phyloP scores from a whole-genome alignment of 2,888 invertebrate species.

The Pristionchus japonicus region DNA sequence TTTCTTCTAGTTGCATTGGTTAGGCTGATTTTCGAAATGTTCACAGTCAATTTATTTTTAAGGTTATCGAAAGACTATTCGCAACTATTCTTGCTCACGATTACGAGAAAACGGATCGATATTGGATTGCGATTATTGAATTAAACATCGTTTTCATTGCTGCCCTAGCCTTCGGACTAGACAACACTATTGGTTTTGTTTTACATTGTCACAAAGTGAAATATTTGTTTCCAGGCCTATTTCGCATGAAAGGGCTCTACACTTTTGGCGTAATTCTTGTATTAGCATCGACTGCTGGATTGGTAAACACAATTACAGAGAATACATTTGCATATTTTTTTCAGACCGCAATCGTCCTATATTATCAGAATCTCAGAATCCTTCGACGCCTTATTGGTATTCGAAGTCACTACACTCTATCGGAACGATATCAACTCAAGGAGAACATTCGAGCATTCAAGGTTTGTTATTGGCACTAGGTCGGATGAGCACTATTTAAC shows the following conservation, averaged over 20 bases:
- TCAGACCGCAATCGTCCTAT: background rate
- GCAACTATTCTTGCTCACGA: background rate
- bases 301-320: background rate
- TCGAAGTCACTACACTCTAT: background rate
- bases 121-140: background rate
- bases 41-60: background rate
- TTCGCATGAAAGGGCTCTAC: background rate
- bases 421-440: background rate
- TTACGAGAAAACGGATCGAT: background rate
- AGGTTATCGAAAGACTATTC: background rate
- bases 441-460: constrained; percentile 9
- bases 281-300: background rate
- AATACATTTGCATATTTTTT: no score
- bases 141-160: background rate
- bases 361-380: background rate
- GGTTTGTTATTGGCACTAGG: no score
- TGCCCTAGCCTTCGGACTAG: background rate
- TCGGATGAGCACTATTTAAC: no score
- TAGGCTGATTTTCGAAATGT: background rate
- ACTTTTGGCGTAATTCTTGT: background rate
- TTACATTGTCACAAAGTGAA: background rate
- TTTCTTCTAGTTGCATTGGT: background rate
- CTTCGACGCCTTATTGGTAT: background rate
- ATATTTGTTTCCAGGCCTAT: background rate
- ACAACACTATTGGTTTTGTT: background rate